phyloP scores from a whole-genome alignment of 2,797 vertebrate genomes.

The Melanotaenia boesemani region DNA sequence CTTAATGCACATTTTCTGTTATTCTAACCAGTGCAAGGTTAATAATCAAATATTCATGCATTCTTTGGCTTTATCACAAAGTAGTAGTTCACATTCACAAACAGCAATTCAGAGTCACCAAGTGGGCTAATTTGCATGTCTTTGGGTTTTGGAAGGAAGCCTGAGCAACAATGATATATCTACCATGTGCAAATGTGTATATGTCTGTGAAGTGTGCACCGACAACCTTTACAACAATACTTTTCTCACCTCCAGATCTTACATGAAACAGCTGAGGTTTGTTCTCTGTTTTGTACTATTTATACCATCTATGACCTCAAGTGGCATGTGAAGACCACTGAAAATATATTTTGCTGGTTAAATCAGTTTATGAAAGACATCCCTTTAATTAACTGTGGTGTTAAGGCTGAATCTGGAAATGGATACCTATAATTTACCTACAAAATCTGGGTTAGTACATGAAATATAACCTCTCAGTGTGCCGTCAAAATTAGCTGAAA shows the following conservation, averaged over 20 bases:
- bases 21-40: too few relatives aligned
- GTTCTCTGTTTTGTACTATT: constrained; percentile 24
- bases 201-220: too few relatives aligned
- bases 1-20: too few relatives aligned
- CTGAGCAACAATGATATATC: background rate
- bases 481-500: constrained; percentile 26
- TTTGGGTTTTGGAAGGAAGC: too few relatives aligned
- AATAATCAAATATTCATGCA: too few relatives aligned
- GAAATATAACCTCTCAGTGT: constrained; percentile 16
- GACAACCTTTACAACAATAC: background rate
- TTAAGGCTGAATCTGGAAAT: constrained; percentile 46
- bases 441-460: constrained; percentile 17
- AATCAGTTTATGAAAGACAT: constrained; percentile 54
- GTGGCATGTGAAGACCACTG: background rate
- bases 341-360: constrained; percentile 36
- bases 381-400: constrained; percentile 46
- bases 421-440: constrained; percentile 45
- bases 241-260: constrained; percentile 1
- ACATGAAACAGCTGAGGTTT: constrained; percentile 8
- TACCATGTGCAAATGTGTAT: background rate
- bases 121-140: too few relatives aligned
- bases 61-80: too few relatives aligned
- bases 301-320: constrained; percentile 1
- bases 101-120: too few relatives aligned
- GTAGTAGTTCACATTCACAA: too few relatives aligned